phyloP scores from a whole-genome alignment of 2,888 invertebrate genomes.

The Mayetiola destructor region DNA sequence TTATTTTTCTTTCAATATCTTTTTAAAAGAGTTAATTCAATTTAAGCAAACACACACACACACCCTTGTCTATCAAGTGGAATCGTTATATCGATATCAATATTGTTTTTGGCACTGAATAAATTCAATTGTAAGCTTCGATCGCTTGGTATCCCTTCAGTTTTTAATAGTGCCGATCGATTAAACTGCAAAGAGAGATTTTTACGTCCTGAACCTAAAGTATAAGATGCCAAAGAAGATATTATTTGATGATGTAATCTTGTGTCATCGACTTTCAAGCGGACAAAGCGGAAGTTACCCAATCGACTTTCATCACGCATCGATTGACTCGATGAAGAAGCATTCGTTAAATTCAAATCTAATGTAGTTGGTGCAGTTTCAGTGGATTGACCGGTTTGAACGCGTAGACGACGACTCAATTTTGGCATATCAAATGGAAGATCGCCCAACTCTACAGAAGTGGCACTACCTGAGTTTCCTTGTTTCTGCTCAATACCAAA shows the following conservation, averaged over 20 bases:
- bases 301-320: constrained; percentile 53
- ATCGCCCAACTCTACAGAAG: constrained; percentile 63
- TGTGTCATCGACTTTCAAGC: background rate
- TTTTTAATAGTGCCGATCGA: background rate
- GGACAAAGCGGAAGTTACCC: constrained; percentile 36
- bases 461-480: constrained; percentile 56
- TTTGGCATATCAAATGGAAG: constrained; percentile 89
- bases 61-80: constrained; percentile 82
- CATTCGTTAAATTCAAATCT: constrained; percentile 58
- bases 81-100: constrained; percentile 54
- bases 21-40: background rate
- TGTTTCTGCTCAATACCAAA: constrained; percentile 29
- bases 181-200: constrained; percentile 6
- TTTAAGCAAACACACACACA: no score
- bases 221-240: no score
- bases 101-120: background rate
- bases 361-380: background rate
- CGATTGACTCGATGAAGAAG: constrained; percentile 69
- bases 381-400: background rate
- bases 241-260: background rate
- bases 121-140: constrained; percentile 13
- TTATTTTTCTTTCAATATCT: background rate
- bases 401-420: constrained; percentile 55
- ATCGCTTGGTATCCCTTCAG: background rate
- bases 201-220: background rate